Percentiles rank a stretch among this genome's conserved stretches.
Evolutionary conservation across 2,797 vertebrate genomes (phyloP).

Genomic region (Pampus argenteus): DNA sequence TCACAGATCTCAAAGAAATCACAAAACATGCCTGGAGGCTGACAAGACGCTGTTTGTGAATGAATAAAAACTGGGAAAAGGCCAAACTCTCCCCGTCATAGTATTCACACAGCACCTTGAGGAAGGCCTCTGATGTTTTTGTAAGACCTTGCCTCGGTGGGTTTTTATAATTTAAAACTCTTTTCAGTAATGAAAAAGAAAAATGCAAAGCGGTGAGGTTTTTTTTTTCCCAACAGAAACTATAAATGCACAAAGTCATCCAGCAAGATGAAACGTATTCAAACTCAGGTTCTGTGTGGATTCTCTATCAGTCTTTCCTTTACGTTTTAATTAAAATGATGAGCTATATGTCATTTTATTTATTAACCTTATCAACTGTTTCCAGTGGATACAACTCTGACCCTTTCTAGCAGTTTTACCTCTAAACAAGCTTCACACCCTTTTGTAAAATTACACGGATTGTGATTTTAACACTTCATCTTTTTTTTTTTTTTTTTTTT

Average conservation of each 20-base stretch:
- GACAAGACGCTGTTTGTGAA: background rate
- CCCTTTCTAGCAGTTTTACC: constrained; percentile 37
- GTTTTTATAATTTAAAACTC: constrained; percentile 42
- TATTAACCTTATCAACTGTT: constrained; percentile 33
- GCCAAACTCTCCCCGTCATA: constrained; percentile 44
- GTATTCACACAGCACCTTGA: constrained; percentile 33
- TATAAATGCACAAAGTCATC: constrained; percentile 15
- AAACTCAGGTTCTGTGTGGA: constrained; percentile 23
- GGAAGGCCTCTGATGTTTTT: constrained; percentile 34
- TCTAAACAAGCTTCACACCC: constrained; percentile 24
- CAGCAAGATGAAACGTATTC: constrained; percentile 12
- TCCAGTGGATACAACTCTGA: constrained; percentile 40
- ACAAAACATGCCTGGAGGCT: constrained; percentile 22
- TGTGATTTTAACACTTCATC: constrained; percentile 60
- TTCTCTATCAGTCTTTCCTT: constrained; percentile 19
- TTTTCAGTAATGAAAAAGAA: constrained; percentile 37
- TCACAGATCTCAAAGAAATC: constrained; percentile 12
- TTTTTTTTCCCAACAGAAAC: background rate
- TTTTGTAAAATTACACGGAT: constrained; percentile 49
- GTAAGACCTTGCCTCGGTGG: constrained; percentile 24
- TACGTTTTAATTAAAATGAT: constrained; percentile 42
- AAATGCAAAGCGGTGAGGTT: constrained; percentile 33
- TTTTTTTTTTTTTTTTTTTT: constrained; percentile 47
- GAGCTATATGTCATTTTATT: constrained; percentile 12
- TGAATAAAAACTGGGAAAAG: constrained; percentile 46